These are phyloP conservation scores for Plemyria rubiginata DNA, from an alignment of 2,888 invertebrate species.

Conservation along the genomic window DNA sequence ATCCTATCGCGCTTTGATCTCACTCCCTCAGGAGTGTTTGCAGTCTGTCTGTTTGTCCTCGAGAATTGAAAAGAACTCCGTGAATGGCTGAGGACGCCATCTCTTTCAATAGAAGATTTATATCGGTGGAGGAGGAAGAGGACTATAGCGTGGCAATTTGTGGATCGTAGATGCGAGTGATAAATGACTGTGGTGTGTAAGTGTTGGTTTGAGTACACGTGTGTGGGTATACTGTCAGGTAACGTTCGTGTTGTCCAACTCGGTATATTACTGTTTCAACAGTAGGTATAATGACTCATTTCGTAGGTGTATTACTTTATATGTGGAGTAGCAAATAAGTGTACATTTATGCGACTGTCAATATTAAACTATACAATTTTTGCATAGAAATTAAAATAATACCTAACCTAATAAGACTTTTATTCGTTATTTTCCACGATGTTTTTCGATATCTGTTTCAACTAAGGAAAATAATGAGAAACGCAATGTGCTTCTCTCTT, in stretches of 20 bases:
- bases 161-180: constrained; percentile 75
- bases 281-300: too few species aligned
- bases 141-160: constrained; percentile 80
- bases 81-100: constrained; percentile 66
- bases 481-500: too few species aligned
- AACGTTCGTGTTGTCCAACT: background rate
- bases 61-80: constrained; percentile 67
- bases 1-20: constrained; percentile 83
- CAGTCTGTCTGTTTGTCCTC: constrained; percentile 75
- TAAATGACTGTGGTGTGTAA: constrained; percentile 49
- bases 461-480: too few species aligned
- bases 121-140: constrained; percentile 68
- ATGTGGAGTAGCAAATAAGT: too few species aligned
- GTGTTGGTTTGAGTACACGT: constrained; percentile 1
- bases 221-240: background rate
- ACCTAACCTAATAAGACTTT: too few species aligned
- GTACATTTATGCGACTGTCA: too few species aligned
- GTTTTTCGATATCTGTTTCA: too few species aligned
- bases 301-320: too few species aligned
- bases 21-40: constrained; percentile 74
- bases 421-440: too few species aligned
- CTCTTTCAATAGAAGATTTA: constrained; percentile 78
- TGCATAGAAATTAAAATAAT: too few species aligned
- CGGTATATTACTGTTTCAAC: too few species aligned
- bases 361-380: too few species aligned